These are phyloP conservation scores for Eurytoma adleriae DNA, from an alignment of 2,888 invertebrate genomes.

Conservation along the genomic window DNA sequence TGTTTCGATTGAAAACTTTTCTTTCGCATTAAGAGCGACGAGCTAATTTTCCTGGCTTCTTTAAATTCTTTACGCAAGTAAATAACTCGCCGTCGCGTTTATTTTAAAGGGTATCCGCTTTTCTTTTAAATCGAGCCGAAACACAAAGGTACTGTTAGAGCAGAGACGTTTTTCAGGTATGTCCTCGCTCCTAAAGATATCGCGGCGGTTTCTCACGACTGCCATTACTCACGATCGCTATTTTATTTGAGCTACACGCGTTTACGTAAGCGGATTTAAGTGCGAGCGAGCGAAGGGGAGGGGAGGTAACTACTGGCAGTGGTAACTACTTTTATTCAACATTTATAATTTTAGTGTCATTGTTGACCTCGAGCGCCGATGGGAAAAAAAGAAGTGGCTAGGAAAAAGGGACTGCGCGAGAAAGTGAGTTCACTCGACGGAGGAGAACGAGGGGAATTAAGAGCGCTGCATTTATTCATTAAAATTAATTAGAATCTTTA, in stretches of 20 bases:
- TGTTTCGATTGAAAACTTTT: too few relatives aligned
- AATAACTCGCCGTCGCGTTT: too few relatives aligned
- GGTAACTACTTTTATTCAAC: conserved; percentile 35
- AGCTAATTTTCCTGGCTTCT: too few relatives aligned
- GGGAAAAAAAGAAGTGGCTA: neutral
- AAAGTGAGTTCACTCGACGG: conserved; percentile 3
- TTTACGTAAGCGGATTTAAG: conserved; percentile 41
- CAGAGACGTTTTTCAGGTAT: neutral
- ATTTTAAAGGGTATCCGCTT: too few relatives aligned
- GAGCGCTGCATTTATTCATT: conserved; percentile 12
- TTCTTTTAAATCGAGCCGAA: too few relatives aligned
- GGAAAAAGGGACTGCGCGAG: neutral
- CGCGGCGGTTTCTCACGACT: conserved; percentile 33
- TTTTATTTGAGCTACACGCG: conserved; percentile 32
- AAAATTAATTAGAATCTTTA: conserved; percentile 23
- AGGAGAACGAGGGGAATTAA: conserved; percentile 36
- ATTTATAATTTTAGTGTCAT: conserved; percentile 38
- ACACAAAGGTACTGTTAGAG: too few relatives aligned
- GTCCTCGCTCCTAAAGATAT: conserved; percentile 1
- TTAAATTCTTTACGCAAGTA: too few relatives aligned
- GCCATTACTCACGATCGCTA: conserved; percentile 39
- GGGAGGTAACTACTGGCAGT: too few relatives aligned
- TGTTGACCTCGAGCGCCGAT: conserved; percentile 34
- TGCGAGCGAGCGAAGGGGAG: neutral
- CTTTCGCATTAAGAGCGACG: too few relatives aligned